Evolutionary conservation across 2,797 vertebrate genomes (phyloP).

Genomic region (Rhincodon typus): DNA sequence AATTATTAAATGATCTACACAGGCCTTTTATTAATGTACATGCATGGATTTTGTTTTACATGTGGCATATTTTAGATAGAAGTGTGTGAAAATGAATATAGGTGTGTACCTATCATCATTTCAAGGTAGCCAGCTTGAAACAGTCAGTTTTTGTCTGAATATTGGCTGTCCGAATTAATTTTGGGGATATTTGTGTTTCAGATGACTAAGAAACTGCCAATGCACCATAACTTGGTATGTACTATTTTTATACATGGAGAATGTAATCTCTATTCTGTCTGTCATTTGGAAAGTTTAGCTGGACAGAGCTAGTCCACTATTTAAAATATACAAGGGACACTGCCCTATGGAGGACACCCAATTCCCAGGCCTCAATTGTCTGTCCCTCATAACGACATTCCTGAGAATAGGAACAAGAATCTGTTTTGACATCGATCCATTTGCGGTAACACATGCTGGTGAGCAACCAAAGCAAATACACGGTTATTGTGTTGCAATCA

Average conservation of each 20-base stretch:
- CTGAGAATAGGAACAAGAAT: not conserved
- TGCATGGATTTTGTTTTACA: not conserved
- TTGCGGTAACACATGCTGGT: not conserved
- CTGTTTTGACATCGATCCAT: not conserved
- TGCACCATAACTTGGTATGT: not conserved
- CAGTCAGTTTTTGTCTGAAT: not conserved
- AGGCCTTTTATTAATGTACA: not conserved
- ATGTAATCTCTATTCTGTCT: not conserved
- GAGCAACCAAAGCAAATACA: not conserved
- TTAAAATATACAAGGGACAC: not conserved
- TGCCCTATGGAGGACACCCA: not conserved
- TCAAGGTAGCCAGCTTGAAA: not conserved
- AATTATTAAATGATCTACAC: not conserved
- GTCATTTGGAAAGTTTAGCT: not conserved
- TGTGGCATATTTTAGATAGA: not conserved
- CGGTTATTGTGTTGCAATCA: not conserved
- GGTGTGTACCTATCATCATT: not conserved
- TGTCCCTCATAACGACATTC: not conserved
- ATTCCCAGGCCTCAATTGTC: not conserved
- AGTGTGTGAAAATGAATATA: not conserved
- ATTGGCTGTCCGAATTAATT: not conserved
- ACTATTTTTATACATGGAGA: not conserved
- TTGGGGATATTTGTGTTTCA: not conserved
- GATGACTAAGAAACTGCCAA: not conserved
- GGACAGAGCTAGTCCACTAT: not conserved